Percentiles rank a stretch among this genome's conserved stretches.
phyloP scores from a whole-genome alignment of 2,797 vertebrate species.

The Gambelia wislizenii region DNA sequence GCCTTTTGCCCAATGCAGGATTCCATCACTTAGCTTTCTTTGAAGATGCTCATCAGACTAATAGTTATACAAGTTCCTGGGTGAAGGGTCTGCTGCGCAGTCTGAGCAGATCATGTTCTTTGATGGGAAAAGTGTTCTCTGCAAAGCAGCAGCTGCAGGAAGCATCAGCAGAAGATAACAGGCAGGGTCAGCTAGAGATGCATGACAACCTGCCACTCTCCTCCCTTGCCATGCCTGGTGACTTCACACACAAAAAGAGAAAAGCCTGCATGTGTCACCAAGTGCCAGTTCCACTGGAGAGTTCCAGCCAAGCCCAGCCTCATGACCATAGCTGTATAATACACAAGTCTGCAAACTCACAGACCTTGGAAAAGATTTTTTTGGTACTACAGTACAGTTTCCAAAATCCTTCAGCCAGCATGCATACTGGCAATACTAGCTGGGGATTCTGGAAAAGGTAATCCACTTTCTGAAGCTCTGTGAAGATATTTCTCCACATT shows the following conservation, averaged over 20 bases:
- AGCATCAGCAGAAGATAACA: slow-evolving; percentile 6
- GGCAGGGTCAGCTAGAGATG: neutral
- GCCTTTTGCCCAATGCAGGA: slow-evolving; percentile 32
- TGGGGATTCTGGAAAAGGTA: too few species aligned
- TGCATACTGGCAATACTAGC: too few species aligned
- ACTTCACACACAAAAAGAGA: neutral
- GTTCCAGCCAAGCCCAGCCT: neutral
- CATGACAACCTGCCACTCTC: neutral
- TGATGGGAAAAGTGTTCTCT: neutral
- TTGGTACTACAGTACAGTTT: too few species aligned
- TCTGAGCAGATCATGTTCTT: slow-evolving; percentile 4
- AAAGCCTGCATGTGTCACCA: neutral
- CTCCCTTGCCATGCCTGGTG: neutral
- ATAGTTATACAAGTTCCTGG: slow-evolving; percentile 33
- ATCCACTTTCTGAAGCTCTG: too few species aligned
- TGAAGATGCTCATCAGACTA: neutral
- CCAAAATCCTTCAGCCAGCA: too few species aligned
- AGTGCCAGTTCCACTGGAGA: neutral
- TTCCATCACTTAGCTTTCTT: slow-evolving; percentile 19
- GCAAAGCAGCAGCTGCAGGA: neutral
- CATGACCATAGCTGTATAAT: neutral
- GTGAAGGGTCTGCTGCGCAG: slow-evolving; percentile 14
- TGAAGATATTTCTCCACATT: neutral
- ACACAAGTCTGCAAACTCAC: neutral
- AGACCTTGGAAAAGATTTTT: too few species aligned